These are phyloP conservation scores for Sebastes taczanowskii DNA, from an alignment of 2,797 vertebrate genomes.

Conservation along the genomic window DNA sequence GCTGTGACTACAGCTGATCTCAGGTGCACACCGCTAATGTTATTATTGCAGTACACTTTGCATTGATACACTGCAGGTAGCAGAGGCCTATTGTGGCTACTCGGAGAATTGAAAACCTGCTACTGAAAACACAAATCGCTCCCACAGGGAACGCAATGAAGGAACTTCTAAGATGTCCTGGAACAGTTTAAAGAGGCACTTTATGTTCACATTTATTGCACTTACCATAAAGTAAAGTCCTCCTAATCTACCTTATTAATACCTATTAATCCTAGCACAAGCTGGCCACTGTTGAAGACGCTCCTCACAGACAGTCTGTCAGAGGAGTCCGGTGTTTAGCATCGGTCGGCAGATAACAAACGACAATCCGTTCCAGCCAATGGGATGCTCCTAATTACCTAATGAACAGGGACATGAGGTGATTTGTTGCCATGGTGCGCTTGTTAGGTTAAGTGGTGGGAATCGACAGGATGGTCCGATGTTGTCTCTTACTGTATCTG, in stretches of 20 bases:
- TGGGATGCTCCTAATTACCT: slow-evolving; percentile 84
- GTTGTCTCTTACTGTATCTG: slow-evolving; percentile 56
- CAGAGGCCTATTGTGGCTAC: background rate
- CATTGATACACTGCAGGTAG: slow-evolving; percentile 55
- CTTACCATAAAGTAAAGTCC: slow-evolving; percentile 40
- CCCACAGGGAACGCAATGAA: background rate
- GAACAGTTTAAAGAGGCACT: slow-evolving; percentile 31
- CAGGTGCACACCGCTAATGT: slow-evolving; percentile 38
- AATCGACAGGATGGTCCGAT: slow-evolving; percentile 78
- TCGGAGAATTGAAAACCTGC: background rate
- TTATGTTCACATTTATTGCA: slow-evolving; percentile 61
- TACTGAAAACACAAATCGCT: slow-evolving; percentile 9
- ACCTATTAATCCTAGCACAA: slow-evolving; percentile 33
- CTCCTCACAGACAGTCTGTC: slow-evolving; percentile 62
- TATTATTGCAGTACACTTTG: slow-evolving; percentile 61
- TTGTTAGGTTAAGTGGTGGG: slow-evolving; percentile 87
- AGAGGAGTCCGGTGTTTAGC: slow-evolving; percentile 60
- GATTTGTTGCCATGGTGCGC: slow-evolving; percentile 84
- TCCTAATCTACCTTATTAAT: slow-evolving; percentile 51
- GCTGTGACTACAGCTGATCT: slow-evolving; percentile 40
- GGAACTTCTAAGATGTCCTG: background rate
- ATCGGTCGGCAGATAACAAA: slow-evolving; percentile 73
- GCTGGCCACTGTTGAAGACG: slow-evolving; percentile 24
- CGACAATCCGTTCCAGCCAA: slow-evolving; percentile 76
- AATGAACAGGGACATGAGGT: slow-evolving; percentile 83